Base-by-base conservation (phyloP, 1,140 invertebrate genomes). In the Drosophila chauvacae region DNA sequence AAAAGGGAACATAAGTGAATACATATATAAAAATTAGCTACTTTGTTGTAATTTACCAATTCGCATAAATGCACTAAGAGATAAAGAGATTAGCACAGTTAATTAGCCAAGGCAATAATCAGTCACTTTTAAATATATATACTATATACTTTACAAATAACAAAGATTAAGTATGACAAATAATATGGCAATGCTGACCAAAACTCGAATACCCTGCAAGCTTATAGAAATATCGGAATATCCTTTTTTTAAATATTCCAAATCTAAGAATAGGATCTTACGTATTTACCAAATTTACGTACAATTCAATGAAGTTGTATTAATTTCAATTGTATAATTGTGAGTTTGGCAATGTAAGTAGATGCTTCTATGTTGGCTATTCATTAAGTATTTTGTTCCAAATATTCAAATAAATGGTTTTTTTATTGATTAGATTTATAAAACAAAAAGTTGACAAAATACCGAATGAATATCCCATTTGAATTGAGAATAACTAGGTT, bases 1-100 rank as follows among this genome's bases (percentile, higher is more conserved):
- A 85, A 59, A 86, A 78, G 75, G 83, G 68, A 75, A 84, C 77
- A 81, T 47, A 55, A 74, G 73, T 58, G 86, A 81, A 78, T 78
- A 81, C 53, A 86, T 45, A 69, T 72, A 64, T 72, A 28, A 18
- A 55, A 28, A 78, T 61, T 81, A 85, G 61, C 48, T 65, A 85
- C 73, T 44, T 58, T 45, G 50, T 28, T 50, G 35, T 72, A 37
- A 59, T 37, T 42, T 28, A 53, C 37, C 26, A 28, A 39, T 68
- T 48, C 16, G 20, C 30, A 39, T 35, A 28, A 37, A n/a, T 23
- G 51, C 41, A 77, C 51, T 60, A 56, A 60, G 37, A 62, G 10
- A 41, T 47, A 51, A 7, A 57, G 7, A 58, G n/a, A 47, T 56
- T 48, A 50, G n/a, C 37, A 75, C 45, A 59, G 44, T 65, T 75